phyloP scores from a whole-genome alignment of 2,888 invertebrate species.

The Hyppa rectilinea region DNA sequence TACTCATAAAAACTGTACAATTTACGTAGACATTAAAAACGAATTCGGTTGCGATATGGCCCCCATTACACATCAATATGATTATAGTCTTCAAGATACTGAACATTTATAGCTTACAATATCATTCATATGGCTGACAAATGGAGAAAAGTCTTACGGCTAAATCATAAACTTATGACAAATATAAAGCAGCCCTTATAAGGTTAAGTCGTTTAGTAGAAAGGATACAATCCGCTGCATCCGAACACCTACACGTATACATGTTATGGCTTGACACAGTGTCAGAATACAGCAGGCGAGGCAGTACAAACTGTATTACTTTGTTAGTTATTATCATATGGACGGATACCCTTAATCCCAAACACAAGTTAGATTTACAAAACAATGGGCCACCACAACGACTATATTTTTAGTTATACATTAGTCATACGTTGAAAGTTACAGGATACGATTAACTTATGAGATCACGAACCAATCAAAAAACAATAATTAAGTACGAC shows the following conservation, averaged over 20 bases:
- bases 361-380: conserved; percentile 55
- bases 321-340: conserved; percentile 70
- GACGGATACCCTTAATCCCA: conserved; percentile 77
- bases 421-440: conserved; percentile 51
- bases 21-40: conserved; percentile 36
- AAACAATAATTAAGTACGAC: conserved; percentile 65
- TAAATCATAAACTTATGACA: conserved; percentile 60
- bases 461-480: conserved; percentile 87
- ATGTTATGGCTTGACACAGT: conserved; percentile 46
- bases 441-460: conserved; percentile 73
- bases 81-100: conserved; percentile 54
- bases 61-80: conserved; percentile 59
- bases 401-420: conserved; percentile 45
- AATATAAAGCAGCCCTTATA: conserved; percentile 37
- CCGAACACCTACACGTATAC: conserved; percentile 39
- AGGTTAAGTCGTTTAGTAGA: conserved; percentile 47
- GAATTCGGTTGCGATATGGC: conserved; percentile 69
- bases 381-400: conserved; percentile 75
- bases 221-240: conserved; percentile 50
- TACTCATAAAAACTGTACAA: conserved; percentile 38
- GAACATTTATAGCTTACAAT: conserved; percentile 59
- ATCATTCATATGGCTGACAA: conserved; percentile 65
- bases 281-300: conserved; percentile 46
- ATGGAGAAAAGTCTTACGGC: conserved; percentile 59
- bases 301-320: conserved; percentile 56